phyloP scores from a whole-genome alignment of 2,113 vertebrate species.

The Callipepla squamata region DNA sequence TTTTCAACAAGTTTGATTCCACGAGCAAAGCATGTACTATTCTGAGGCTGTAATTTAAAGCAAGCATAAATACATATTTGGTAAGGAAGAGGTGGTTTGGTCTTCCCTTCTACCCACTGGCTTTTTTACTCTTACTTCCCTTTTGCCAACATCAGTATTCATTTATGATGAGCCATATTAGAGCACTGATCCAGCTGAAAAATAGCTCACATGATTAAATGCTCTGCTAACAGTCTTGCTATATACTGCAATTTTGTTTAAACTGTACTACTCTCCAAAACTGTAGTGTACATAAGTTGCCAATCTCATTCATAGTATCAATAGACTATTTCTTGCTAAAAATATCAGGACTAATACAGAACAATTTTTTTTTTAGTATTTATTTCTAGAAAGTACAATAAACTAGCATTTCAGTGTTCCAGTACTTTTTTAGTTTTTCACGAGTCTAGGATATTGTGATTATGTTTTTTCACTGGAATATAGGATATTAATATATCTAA shows the following conservation, averaged over 20 bases:
- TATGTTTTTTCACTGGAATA: background rate
- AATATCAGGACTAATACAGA: background rate
- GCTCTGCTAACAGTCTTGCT: background rate
- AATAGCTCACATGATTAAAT: background rate
- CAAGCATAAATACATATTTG: background rate
- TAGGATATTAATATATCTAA: background rate
- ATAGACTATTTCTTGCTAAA: background rate
- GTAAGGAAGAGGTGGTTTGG: conserved; percentile 1
- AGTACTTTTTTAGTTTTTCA: background rate
- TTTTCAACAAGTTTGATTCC: background rate
- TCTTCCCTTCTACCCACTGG: background rate
- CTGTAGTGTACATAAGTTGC: background rate
- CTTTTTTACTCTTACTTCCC: background rate
- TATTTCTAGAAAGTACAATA: background rate
- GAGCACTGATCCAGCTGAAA: background rate
- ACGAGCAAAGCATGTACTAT: background rate
- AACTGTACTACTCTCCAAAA: background rate
- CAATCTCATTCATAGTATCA: background rate
- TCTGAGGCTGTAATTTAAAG: background rate
- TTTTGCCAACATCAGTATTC: background rate
- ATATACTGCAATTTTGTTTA: background rate
- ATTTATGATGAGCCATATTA: background rate
- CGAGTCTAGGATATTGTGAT: background rate
- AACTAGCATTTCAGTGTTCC: background rate
- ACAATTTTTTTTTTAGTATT: background rate